A percentile compares a stretch with the other conserved stretches of the same genome.
Evolutionary conservation across 2,888 invertebrate species (phyloP).

Genomic region (Helleia helle): DNA sequence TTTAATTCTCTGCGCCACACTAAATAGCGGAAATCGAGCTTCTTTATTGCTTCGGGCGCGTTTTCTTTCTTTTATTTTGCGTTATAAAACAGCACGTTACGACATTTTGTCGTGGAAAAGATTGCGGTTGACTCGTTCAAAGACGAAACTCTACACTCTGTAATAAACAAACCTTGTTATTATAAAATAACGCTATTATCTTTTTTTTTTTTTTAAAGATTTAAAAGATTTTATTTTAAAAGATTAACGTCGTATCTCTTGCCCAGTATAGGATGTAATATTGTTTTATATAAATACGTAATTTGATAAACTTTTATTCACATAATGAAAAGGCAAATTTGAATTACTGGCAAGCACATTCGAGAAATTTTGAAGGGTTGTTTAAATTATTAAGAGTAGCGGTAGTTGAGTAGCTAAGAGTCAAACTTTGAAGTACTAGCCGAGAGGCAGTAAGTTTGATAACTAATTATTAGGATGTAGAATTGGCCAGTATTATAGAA

Average conservation of each 20-base stretch:
- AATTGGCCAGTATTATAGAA: no score
- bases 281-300: no score
- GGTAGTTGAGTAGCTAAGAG: conserved; percentile 2
- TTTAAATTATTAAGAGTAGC: conserved; percentile 5
- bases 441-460: neutral
- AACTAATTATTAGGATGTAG: neutral
- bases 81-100: conserved; percentile 52
- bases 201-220: no score
- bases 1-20: conserved; percentile 53
- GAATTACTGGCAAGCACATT: conserved; percentile 5
- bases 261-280: no score
- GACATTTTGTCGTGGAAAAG: conserved; percentile 45
- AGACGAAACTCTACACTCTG: conserved; percentile 17
- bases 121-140: conserved; percentile 27
- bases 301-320: neutral
- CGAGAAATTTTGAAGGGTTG: conserved; percentile 6
- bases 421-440: conserved; percentile 1
- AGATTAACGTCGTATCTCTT: no score
- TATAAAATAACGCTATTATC: no score
- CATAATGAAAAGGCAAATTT: conserved; percentile 6
- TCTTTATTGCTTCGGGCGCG: conserved; percentile 53
- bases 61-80: conserved; percentile 51
- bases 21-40: conserved; percentile 55
- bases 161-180: conserved; percentile 10
- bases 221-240: no score